Percentiles rank a stretch among this genome's conserved stretches.
Evolutionary conservation across 2,113 vertebrate species (phyloP).

Genomic region (Amblyopsis rosae): DNA sequence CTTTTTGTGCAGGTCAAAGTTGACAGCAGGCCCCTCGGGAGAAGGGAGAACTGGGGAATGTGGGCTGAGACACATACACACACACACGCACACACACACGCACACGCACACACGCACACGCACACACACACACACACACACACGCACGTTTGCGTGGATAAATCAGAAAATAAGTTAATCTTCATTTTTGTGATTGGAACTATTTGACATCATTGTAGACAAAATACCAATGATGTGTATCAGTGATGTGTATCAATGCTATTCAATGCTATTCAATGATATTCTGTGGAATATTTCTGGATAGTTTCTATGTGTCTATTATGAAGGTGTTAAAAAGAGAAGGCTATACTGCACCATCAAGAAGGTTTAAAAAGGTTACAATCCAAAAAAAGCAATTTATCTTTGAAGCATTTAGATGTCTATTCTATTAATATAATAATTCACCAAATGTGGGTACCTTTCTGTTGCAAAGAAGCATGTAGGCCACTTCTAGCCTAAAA

Average conservation of each 20-base stretch:
- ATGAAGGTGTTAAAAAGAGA: constrained; percentile 6
- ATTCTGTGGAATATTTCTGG: background rate
- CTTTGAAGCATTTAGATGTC: background rate
- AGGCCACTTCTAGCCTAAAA: too few species aligned
- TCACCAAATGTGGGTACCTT: background rate
- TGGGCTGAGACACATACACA: constrained; percentile 3
- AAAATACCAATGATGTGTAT: background rate
- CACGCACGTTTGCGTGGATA: constrained; percentile 5
- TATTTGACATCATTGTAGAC: constrained; percentile 5
- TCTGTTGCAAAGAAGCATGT: background rate
- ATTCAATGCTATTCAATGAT: too few species aligned
- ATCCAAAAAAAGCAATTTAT: background rate
- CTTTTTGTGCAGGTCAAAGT: constrained; percentile 68
- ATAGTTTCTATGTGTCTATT: constrained; percentile 7
- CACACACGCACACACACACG: too few species aligned
- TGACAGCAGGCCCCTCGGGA: constrained; percentile 55
- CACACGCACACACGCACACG: too few species aligned
- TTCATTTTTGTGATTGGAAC: constrained; percentile 9
- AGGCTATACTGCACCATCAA: background rate
- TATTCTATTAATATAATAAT: background rate
- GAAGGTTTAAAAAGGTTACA: background rate
- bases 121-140: constrained; percentile 34
- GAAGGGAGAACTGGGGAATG: background rate
- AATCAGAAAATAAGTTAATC: too few species aligned
- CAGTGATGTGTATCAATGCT: background rate